phyloP scores from a whole-genome alignment of 2,113 vertebrate species.

The Dolichotis patagonum region DNA sequence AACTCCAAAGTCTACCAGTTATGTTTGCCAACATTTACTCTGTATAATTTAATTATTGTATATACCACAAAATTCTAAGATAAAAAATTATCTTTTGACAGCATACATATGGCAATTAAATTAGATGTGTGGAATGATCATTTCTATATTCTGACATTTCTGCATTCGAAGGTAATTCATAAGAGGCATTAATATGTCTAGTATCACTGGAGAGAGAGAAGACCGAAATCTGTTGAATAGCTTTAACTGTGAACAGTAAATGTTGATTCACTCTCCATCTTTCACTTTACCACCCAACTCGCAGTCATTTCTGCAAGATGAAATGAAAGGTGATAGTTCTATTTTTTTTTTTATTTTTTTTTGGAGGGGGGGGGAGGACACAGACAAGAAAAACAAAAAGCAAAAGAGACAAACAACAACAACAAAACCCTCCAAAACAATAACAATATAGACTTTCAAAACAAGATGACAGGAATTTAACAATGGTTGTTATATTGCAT shows the following conservation, averaged over 20 bases:
- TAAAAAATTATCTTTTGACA: constrained; percentile 31
- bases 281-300: neutral
- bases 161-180: constrained; percentile 49
- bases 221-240: constrained; percentile 35
- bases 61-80: constrained; percentile 51
- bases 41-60: constrained; percentile 40
- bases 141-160: neutral
- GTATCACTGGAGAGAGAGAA: constrained; percentile 39
- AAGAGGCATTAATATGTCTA: constrained; percentile 49
- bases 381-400: too few species aligned
- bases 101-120: neutral
- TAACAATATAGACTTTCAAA: too few species aligned
- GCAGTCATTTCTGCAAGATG: constrained; percentile 45
- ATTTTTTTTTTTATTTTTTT: too few species aligned
- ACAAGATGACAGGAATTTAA: too few species aligned
- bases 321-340: neutral
- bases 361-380: too few species aligned
- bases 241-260: constrained; percentile 5
- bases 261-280: neutral
- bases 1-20: constrained; percentile 32
- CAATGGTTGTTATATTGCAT: too few species aligned
- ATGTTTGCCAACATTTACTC: neutral
- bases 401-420: too few species aligned
- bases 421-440: too few species aligned
- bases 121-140: neutral